phyloP scores from a whole-genome alignment of 2,113 vertebrate genomes.

The Pelvicachromis taeniatus region DNA sequence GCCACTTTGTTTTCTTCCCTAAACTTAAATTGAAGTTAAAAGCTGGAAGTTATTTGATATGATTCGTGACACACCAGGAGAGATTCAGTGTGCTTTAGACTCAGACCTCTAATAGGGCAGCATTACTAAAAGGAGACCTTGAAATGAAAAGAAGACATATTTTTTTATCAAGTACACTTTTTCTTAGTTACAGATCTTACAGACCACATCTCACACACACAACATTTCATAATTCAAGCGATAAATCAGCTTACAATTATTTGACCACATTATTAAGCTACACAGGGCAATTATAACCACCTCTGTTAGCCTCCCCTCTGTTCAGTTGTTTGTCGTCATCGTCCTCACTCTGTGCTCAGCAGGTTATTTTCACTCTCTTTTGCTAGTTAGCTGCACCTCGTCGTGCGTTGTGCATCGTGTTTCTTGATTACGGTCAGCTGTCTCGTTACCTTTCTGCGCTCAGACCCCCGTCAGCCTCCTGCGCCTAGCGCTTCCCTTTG shows the following conservation, averaged over 20 bases:
- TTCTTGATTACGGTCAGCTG: background rate
- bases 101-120: background rate
- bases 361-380: accelerated
- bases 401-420: background rate
- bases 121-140: background rate
- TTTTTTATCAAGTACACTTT: background rate
- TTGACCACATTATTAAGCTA: background rate
- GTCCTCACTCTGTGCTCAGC: background rate
- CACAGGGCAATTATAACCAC: background rate
- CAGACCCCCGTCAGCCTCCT: background rate
- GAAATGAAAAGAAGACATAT: background rate
- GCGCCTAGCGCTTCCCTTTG: background rate
- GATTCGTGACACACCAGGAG: background rate
- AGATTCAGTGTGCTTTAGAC: background rate
- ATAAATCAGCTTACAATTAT: background rate
- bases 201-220: background rate
- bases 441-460: background rate
- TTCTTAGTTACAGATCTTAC: background rate
- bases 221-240: background rate
- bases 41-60: background rate
- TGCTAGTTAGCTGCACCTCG: background rate
- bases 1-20: background rate
- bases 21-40: background rate
- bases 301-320: background rate
- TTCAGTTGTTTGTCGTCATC: background rate